phyloP scores from a whole-genome alignment of 2,888 invertebrate species.

The Nemurella pictetii region DNA sequence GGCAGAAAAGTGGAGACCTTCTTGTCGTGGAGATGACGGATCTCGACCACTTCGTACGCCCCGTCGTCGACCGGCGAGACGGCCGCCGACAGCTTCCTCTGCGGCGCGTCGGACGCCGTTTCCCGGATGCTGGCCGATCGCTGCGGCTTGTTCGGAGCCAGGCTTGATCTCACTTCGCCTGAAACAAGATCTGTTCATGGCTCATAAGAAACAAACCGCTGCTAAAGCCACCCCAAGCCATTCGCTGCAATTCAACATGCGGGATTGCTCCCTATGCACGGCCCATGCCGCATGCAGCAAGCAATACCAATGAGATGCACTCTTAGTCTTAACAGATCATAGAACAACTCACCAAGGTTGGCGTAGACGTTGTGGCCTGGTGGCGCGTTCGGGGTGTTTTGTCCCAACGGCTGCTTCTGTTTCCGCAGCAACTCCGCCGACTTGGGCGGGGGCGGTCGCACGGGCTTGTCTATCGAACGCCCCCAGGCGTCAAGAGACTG shows the following conservation, averaged over 20 bases:
- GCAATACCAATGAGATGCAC: not conserved
- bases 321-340: no score
- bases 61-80: slow-evolving; percentile 41
- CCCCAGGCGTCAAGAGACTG: slow-evolving; percentile 56
- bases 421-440: slow-evolving; percentile 40
- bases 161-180: slow-evolving; percentile 81
- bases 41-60: slow-evolving; percentile 47
- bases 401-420: slow-evolving; percentile 31
- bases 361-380: slow-evolving; percentile 44
- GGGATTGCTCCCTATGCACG: not conserved
- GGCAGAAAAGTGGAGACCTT: slow-evolving; percentile 5
- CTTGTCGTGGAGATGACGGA: slow-evolving; percentile 12
- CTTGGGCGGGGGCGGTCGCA: slow-evolving; percentile 74
- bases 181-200: slow-evolving; percentile 45
- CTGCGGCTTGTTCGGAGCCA: slow-evolving; percentile 82
- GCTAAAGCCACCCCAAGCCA: slow-evolving; percentile 2
- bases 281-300: not conserved
- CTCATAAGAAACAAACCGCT: slow-evolving; percentile 32
- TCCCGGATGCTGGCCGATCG: slow-evolving; percentile 83
- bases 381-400: slow-evolving; percentile 41
- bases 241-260: not conserved
- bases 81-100: slow-evolving; percentile 55
- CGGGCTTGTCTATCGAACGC: slow-evolving; percentile 61
- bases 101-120: slow-evolving; percentile 57
- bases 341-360: slow-evolving; percentile 46